phyloP scores from a whole-genome alignment of 2,797 vertebrate genomes.

The Enteromius anoplus region DNA sequence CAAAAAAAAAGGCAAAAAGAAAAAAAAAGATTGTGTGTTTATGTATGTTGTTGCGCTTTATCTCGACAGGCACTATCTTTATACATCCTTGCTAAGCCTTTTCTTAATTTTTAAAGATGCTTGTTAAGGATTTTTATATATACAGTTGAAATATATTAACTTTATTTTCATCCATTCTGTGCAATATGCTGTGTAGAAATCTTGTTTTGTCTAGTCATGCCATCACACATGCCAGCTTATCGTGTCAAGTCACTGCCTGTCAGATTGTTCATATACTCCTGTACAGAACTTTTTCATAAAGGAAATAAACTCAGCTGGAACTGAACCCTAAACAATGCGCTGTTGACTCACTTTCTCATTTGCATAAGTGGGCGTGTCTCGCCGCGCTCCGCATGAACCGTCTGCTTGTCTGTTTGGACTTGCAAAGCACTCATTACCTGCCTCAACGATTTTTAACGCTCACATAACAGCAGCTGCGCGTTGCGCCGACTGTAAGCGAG shows the following conservation, averaged over 20 bases:
- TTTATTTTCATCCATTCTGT: constrained; percentile 98
- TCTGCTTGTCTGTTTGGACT: constrained; percentile 33
- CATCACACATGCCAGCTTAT: constrained; percentile 94
- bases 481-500: neutral
- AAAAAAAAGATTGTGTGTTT: constrained; percentile 91
- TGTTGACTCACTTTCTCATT: constrained; percentile 67
- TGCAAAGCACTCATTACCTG: constrained; percentile 34
- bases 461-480: neutral
- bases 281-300: constrained; percentile 99
- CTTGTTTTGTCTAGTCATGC: constrained; percentile 90
- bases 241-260: constrained; percentile 99
- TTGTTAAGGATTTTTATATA: constrained; percentile 85
- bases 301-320: constrained; percentile 99
- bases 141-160: constrained; percentile 87
- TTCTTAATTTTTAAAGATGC: constrained; percentile 87
- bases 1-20: constrained; percentile 75
- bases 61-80: constrained; percentile 97
- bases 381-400: constrained; percentile 7
- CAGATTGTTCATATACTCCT: constrained; percentile 99
- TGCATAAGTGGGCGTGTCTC: constrained; percentile 37
- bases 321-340: constrained; percentile 88
- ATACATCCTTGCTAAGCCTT: constrained; percentile 82
- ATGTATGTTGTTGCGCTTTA: constrained; percentile 96
- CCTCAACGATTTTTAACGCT: constrained; percentile 28
- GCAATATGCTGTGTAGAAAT: constrained; percentile 99